A percentile compares a stretch with the other conserved stretches of the same genome.
Evolutionary conservation across 2,888 invertebrate genomes (phyloP).

Genomic region (Xestoiulus laeticollis): DNA sequence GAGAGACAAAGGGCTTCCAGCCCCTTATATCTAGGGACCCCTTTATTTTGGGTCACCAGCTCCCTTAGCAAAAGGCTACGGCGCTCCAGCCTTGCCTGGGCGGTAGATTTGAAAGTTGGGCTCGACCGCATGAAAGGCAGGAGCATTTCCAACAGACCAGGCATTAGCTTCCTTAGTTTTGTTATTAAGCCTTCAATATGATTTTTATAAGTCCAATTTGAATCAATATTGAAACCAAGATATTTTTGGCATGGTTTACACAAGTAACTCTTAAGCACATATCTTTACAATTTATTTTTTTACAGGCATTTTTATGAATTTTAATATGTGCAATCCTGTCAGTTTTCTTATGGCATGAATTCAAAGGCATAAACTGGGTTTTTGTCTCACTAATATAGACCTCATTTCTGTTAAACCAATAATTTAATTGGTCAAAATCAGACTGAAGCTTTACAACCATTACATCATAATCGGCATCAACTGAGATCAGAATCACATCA

Average conservation of each 20-base stretch:
- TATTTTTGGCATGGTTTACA: background rate
- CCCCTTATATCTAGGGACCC: too few relatives aligned
- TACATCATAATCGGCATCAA: background rate
- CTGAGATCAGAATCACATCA: background rate
- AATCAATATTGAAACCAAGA: too few relatives aligned
- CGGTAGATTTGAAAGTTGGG: too few relatives aligned
- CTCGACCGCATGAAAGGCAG: too few relatives aligned
- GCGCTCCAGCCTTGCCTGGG: too few relatives aligned
- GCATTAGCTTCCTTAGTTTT: too few relatives aligned
- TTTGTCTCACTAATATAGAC: background rate
- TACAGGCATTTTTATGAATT: background rate
- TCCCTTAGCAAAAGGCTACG: too few relatives aligned
- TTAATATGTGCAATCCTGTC: background rate
- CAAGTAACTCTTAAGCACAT: background rate
- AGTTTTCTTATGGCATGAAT: background rate
- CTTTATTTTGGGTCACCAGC: too few relatives aligned
- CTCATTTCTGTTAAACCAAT: background rate
- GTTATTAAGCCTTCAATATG: too few relatives aligned
- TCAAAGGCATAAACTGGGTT: background rate
- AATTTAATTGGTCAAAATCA: background rate
- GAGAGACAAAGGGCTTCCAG: too few relatives aligned
- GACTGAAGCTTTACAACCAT: background rate
- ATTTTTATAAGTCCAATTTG: too few relatives aligned
- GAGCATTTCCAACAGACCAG: too few relatives aligned
- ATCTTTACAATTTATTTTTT: background rate